Conservation (phyloP, 2,797 vertebrate genomes). For the Chelon auratus region DNA sequence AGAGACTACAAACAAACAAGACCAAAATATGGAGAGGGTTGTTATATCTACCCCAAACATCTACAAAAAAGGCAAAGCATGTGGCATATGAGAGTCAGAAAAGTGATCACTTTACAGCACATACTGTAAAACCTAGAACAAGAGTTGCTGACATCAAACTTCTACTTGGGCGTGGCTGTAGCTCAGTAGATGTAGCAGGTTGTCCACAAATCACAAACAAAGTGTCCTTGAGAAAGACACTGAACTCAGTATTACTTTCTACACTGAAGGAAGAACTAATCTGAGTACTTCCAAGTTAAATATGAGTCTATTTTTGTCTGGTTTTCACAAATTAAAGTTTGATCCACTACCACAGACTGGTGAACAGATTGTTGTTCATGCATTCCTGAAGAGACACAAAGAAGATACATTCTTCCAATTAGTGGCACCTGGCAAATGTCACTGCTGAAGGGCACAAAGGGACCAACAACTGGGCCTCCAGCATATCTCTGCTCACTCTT, state of each 20-base stretch:
- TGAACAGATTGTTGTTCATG: slow-evolving; percentile 1
- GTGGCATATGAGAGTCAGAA: slow-evolving; percentile 7
- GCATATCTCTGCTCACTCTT: slow-evolving; percentile 54
- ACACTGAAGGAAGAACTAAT: neutral
- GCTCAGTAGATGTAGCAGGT: no score
- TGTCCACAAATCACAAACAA: no score
- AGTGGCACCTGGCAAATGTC: slow-evolving; percentile 64
- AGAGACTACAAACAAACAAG: slow-evolving; percentile 34
- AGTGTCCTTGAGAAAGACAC: no score
- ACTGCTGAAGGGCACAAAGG: slow-evolving; percentile 29
- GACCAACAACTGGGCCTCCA: slow-evolving; percentile 69
- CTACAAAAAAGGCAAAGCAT: slow-evolving; percentile 31
- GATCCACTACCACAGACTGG: neutral
- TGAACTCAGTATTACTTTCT: neutral
- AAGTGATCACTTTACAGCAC: slow-evolving; percentile 24
- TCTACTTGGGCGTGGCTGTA: neutral
- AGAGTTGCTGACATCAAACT: neutral
- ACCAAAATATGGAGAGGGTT: slow-evolving; percentile 10
- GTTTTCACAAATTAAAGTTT: no score
- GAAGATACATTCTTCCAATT: neutral
- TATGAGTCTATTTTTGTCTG: neutral
- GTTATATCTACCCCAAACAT: slow-evolving; percentile 2
- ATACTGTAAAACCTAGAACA: slow-evolving; percentile 3
- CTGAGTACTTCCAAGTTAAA: neutral
- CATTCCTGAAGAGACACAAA: slow-evolving; percentile 18